Conservation (phyloP, 1,140 invertebrate species). For the Drosophila neocordata region DNA sequence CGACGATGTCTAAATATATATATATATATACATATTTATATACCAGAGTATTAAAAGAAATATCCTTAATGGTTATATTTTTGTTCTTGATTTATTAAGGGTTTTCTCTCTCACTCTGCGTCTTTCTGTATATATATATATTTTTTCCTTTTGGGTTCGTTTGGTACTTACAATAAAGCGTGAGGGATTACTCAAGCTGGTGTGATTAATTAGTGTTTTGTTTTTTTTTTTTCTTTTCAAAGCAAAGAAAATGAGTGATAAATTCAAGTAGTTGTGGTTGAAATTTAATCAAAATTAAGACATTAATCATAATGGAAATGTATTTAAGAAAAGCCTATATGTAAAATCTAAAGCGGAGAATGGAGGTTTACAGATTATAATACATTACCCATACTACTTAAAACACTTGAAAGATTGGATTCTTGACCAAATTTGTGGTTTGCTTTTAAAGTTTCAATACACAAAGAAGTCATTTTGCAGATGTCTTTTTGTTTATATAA, state of each 20-base stretch:
- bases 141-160: not conserved
- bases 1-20: conserved; percentile 20
- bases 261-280: conserved; percentile 7
- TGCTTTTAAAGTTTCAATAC: too few species aligned
- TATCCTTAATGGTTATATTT: conserved; percentile 55
- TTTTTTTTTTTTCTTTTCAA: not conserved
- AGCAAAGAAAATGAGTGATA: not conserved
- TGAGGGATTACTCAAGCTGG: conserved; percentile 2
- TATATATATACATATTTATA: conserved; percentile 19
- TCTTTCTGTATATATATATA: not conserved
- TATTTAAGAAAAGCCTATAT: not conserved
- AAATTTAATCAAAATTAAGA: conserved; percentile 6
- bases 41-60: conserved; percentile 14
- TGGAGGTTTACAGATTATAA: too few species aligned
- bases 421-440: too few species aligned
- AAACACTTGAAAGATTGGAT: too few species aligned
- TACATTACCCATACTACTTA: too few species aligned
- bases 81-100: conserved; percentile 59
- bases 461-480: too few species aligned
- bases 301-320: conserved; percentile 2
- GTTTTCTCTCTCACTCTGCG: not conserved
- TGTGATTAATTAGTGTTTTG: conserved; percentile 8
- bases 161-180: conserved; percentile 1
- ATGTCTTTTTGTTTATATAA: too few species aligned
- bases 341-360: not conserved